A percentile compares a stretch with the other conserved stretches of the same genome.
Conservation (phyloP, 2,888 invertebrate genomes). For the Automeris io region DNA sequence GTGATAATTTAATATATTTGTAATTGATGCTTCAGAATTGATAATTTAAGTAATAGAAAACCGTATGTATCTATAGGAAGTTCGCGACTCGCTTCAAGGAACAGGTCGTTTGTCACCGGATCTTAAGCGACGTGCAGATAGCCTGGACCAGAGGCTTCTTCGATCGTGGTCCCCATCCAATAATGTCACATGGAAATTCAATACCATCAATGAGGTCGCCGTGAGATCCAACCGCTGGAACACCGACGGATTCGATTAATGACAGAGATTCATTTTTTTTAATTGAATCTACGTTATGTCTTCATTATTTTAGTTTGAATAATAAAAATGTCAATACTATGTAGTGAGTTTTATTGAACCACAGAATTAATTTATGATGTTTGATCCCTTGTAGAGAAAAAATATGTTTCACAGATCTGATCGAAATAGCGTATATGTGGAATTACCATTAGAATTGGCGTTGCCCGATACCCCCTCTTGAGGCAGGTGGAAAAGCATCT, state of each 20-base stretch:
- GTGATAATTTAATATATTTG: no score
- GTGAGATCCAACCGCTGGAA: constrained; percentile 56
- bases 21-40: no score
- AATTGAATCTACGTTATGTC: background rate
- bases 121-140: constrained; percentile 45
- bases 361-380: background rate
- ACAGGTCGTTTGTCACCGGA: constrained; percentile 52
- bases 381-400: constrained; percentile 43
- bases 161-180: constrained; percentile 39
- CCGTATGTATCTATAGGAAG: background rate
- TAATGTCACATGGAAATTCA: constrained; percentile 53
- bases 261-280: background rate
- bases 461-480: constrained; percentile 32
- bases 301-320: background rate
- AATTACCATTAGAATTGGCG: constrained; percentile 63
- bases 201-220: constrained; percentile 59
- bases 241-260: constrained; percentile 26
- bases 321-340: background rate
- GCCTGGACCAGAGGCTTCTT: constrained; percentile 41
- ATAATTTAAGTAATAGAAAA: background rate
- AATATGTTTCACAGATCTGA: constrained; percentile 49
- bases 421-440: constrained; percentile 74
- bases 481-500: constrained; percentile 36
- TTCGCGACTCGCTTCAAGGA: background rate
- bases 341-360: background rate